A percentile compares a stretch with the other conserved stretches of the same genome.
phyloP scores from a whole-genome alignment of 2,113 vertebrate species.

The Tetrao urogallus region DNA sequence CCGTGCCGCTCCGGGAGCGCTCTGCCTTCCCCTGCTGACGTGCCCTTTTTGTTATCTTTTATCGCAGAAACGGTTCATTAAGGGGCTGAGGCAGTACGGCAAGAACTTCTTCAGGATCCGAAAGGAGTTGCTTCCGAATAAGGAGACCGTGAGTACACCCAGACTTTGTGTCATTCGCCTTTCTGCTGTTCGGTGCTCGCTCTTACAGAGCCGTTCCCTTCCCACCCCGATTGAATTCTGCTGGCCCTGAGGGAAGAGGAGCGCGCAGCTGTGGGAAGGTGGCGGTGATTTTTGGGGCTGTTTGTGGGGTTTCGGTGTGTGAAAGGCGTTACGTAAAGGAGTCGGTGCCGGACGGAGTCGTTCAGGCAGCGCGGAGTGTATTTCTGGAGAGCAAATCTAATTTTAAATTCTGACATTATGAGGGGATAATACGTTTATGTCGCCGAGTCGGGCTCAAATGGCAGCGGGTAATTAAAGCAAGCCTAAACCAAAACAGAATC shows the following conservation, averaged over 20 bases:
- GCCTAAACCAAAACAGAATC: background rate
- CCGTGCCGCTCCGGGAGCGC: constrained; percentile 46
- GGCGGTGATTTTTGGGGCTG: background rate
- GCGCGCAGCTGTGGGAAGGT: background rate
- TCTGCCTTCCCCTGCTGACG: constrained; percentile 39
- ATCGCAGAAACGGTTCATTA: constrained; percentile 95
- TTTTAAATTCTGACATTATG: constrained; percentile 66
- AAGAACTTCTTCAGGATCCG: constrained; percentile 99
- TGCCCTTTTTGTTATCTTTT: constrained; percentile 70
- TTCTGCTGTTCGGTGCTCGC: background rate
- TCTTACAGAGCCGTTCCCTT: constrained; percentile 64
- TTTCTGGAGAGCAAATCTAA: constrained; percentile 34
- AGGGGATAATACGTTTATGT: constrained; percentile 54
- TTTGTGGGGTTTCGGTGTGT: background rate
- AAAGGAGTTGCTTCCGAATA: constrained; percentile 83
- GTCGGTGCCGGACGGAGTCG: background rate
- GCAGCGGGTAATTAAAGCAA: constrained; percentile 36
- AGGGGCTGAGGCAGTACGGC: constrained; percentile 96
- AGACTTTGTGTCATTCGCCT: constrained; percentile 73
- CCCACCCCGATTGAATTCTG: constrained; percentile 10
- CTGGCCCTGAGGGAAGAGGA: background rate
- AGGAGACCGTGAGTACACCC: constrained; percentile 68
- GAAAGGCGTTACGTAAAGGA: constrained; percentile 38
- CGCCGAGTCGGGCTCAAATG: constrained; percentile 21
- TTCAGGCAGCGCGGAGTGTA: background rate